A percentile compares a stretch with the other conserved stretches of the same genome.
These are phyloP conservation scores for Eupithecia exiguata DNA, from an alignment of 2,888 invertebrate species.

Conservation along the genomic window DNA sequence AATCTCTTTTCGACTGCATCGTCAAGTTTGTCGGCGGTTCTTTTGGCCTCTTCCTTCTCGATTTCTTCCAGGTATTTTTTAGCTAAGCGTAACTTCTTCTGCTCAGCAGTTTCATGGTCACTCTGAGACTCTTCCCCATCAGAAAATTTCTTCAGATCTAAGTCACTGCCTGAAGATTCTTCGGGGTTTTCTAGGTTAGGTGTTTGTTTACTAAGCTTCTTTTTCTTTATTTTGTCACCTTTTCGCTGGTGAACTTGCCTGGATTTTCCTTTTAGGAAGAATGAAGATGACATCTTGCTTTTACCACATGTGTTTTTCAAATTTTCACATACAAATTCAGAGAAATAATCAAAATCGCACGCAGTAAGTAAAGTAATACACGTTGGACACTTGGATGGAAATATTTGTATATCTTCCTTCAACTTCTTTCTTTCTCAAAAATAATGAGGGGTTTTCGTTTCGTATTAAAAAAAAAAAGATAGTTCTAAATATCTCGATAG, in stretches of 20 bases:
- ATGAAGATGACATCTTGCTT: slow-evolving; percentile 81
- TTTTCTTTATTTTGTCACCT: slow-evolving; percentile 73
- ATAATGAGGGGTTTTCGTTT: no score
- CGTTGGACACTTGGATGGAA: slow-evolving; percentile 24
- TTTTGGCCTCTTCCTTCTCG: slow-evolving; percentile 89
- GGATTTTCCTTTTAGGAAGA: slow-evolving; percentile 85
- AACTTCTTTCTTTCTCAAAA: neutral
- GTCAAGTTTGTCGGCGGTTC: slow-evolving; percentile 86
- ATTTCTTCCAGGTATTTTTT: slow-evolving; percentile 95
- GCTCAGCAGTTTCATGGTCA: slow-evolving; percentile 92
- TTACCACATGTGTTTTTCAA: slow-evolving; percentile 6
- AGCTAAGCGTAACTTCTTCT: slow-evolving; percentile 94
- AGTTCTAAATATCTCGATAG: no score
- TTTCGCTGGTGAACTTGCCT: slow-evolving; percentile 83
- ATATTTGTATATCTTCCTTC: neutral
- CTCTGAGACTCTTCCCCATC: slow-evolving; percentile 82
- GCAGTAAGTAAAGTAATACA: slow-evolving; percentile 13
- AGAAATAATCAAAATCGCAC: slow-evolving; percentile 14
- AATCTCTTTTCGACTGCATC: slow-evolving; percentile 89
- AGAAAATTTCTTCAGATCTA: slow-evolving; percentile 84
- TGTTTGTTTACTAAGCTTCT: slow-evolving; percentile 66
- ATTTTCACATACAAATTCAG: slow-evolving; percentile 12
- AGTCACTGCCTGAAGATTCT: slow-evolving; percentile 87
- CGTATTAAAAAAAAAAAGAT: no score
- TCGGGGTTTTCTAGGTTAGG: slow-evolving; percentile 81